Base-by-base conservation (phyloP, 1,140 invertebrate species). In the Frieseomelitta varia region DNA sequence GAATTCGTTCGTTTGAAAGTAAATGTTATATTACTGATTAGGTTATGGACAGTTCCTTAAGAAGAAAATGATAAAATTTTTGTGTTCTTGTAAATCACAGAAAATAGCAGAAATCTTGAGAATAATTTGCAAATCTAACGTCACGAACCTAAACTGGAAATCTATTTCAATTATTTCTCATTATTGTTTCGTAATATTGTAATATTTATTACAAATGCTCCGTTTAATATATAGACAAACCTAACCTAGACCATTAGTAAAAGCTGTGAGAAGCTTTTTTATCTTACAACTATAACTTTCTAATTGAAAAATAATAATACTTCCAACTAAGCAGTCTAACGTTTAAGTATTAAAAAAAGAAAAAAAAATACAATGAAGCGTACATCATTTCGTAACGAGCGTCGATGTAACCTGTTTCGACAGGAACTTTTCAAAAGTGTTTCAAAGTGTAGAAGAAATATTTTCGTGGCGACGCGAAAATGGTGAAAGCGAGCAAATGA, bases 401-500 rank as follows among this genome's bases (percentile, higher is more conserved):
- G 39, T 47, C 24, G 30, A 75, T 1, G 30, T 4, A 34, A 12
- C 39, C 8, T 0, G 39, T 39, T 34, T 30, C 39, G 73, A 75
- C 34, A n/a, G 30, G 17, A 47, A 10, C 15, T 15, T 21, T 11
- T 47, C 3, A 24, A 72, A 17, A n/a, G 8, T 47, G 10, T 76
- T 51, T 47, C 39, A 12, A 14, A n/a, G 11, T 4, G 8, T 4
- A 4, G 17, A 67, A 21, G 24, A 53, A 74, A 71, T 34, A 51
- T 74, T 63, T 65, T 53, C 30, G 4, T 14, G 24, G 24, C 55
- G 15, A 55, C 30, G n/a, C 15, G 67, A 74, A 68, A 67, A 69
- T 34, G 14, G 53, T 51, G 51, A 30, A 78, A 56, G 74, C 8
- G 73, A 69, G 53, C 53, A 56, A 83, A 78, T 83, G 65, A 78